Evolutionary conservation across 2,797 vertebrate genomes (phyloP), one percentile per base, ranked within the genome.

Genomic region (Cetoscarus ocellatus): DNA sequence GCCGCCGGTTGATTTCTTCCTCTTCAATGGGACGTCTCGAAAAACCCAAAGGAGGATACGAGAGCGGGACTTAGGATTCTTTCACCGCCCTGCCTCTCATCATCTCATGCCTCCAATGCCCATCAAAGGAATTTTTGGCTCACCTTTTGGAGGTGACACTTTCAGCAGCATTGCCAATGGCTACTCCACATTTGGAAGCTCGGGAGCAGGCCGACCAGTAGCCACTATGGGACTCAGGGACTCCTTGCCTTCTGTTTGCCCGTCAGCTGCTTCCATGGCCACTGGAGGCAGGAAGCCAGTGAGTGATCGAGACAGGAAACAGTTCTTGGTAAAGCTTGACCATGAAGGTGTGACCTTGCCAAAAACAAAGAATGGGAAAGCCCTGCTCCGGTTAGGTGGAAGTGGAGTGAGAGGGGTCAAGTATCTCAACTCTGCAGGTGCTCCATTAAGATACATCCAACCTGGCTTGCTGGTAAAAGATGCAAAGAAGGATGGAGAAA

Each of bases 311-410:
- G 93, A 95, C 83, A 94, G 96, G 71, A 96, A 96, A 61, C 97
- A 98, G 80, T 97, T 96, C 79, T 91, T 98, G 63, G 96, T 99
- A 67, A 99, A 99, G 89, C 95, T 99, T 62, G 98, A 99, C 93
- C 98, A 98, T 0, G 98, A 99, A 85, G 97, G 98, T 1, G 97
- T 99, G 81, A 99, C 96, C 0, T 98, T 98, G n/a, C 98, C 98
- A 34, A 99, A 99, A 88, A 99, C 96, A 43, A 99, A 98, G 90
- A 97, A 95, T 60, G 90, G 96, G 88, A 98, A 98, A 79, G 96
- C 97, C 0, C 86, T 99, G 86, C 94, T 98, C 34, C 80, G 96
- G n/a, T 91, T 94, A 7, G 95, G 77, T 52, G 93, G 90, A 8
- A 77, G 80, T 36, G 86, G 86, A 38, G 86, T 75, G 6, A 91